Percentiles rank a stretch among this genome's conserved stretches.
phyloP scores from a whole-genome alignment of 2,888 invertebrate species.

The Luperina testacea region DNA sequence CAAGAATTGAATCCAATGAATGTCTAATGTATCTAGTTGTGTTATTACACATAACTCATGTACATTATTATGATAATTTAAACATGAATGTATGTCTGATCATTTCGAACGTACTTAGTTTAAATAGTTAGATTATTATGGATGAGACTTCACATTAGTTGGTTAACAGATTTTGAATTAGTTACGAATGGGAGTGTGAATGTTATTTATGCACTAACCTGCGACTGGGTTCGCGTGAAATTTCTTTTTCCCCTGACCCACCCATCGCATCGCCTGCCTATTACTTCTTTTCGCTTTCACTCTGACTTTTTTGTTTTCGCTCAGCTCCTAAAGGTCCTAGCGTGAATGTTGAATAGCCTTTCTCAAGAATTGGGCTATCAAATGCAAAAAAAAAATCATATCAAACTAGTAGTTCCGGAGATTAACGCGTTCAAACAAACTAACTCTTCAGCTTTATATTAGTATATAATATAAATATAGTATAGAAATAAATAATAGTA shows the following conservation, averaged over 20 bases:
- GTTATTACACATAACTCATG: slow-evolving; percentile 45
- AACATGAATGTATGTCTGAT: slow-evolving; percentile 22
- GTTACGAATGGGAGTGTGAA: background rate
- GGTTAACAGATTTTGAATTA: background rate
- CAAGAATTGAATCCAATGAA: slow-evolving; percentile 45
- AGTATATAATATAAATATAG: background rate
- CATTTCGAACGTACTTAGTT: slow-evolving; percentile 14
- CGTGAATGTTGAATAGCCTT: no score
- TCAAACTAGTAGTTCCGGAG: no score
- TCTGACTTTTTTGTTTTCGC: no score
- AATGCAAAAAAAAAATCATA: no score
- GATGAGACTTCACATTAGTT: background rate
- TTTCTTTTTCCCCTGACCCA: no score
- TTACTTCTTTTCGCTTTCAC: no score
- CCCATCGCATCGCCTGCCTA: no score
- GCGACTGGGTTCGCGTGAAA: no score
- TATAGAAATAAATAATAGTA: background rate
- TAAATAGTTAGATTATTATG: slow-evolving; percentile 20
- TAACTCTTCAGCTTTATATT: no score
- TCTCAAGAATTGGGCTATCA: no score
- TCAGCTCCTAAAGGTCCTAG: no score
- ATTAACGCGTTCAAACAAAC: no score
- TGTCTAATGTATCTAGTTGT: slow-evolving; percentile 26
- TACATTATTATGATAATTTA: slow-evolving; percentile 32
- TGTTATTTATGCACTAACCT: background rate